Conservation (phyloP, 2,797 vertebrate genomes). For the Crenuchus spilurus region DNA sequence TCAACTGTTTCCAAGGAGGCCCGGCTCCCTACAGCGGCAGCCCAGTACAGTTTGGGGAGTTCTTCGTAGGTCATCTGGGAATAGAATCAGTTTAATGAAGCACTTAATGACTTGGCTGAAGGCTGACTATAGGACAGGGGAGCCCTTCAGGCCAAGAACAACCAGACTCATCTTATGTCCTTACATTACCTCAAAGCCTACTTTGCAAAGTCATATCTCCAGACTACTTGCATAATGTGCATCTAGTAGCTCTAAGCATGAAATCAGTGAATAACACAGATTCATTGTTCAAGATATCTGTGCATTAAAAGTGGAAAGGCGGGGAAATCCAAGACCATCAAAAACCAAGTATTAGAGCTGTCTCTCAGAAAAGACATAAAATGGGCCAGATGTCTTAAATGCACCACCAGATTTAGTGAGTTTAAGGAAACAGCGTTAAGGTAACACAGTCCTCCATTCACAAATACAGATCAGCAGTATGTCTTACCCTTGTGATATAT, state of each 20-base stretch:
- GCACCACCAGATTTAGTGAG: too few species aligned
- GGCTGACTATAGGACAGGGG: constrained; percentile 15
- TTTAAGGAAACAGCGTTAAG: too few species aligned
- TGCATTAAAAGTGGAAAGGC: too few species aligned
- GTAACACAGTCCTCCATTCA: too few species aligned
- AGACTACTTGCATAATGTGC: neutral
- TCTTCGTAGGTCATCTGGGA: constrained; percentile 35
- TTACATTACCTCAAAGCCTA: neutral
- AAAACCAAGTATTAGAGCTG: too few species aligned
- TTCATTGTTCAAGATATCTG: neutral
- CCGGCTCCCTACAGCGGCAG: neutral
- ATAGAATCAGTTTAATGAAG: constrained; percentile 41
- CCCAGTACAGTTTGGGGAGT: neutral
- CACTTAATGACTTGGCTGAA: constrained; percentile 49
- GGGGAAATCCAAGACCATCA: too few species aligned
- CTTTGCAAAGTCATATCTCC: neutral
- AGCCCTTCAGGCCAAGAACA: constrained; percentile 25
- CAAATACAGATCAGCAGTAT: too few species aligned
- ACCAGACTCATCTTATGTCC: neutral
- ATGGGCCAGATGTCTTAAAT: too few species aligned
- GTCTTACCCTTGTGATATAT: too few species aligned
- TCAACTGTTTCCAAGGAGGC: neutral
- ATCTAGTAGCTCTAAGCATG: neutral
- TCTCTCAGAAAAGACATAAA: too few species aligned
- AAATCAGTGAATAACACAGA: neutral